Evolutionary conservation across 2,113 vertebrate species (phyloP), one percentile per base, ranked within the genome.

Genomic region (Ptilonorhynchus violaceus): DNA sequence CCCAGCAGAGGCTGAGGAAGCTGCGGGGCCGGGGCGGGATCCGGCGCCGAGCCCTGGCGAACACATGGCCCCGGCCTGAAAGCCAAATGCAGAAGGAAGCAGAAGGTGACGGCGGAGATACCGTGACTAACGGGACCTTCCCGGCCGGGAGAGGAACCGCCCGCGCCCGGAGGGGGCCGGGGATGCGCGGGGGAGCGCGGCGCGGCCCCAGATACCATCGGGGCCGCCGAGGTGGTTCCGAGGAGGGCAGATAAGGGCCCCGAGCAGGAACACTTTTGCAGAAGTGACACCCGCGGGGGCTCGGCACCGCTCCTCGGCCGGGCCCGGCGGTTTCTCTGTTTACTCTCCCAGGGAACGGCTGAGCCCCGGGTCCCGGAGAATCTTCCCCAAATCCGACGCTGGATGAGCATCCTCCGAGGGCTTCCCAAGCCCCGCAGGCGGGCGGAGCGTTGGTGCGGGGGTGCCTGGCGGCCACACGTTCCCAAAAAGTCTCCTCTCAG

Each of bases 71-170:
- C 77, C 60, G 6, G 79, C 72, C 95, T 69, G 52, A 72, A 82
- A 96, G 95, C 96, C 95, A 96, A 95, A 96, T 75, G 89, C 77
- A 96, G 95, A 94, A 97, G 96, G 96, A 97, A 97, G 90, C 95
- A 93, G 95, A 95, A 97, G 96, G 94, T 96, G 94, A 87, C 84
- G 52, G 89, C 10, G 55, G 42, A 86, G 91, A 95, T 96, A 91
- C 84, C 86, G 93, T 96, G 96, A 97, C 95, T 96, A 68, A 91
- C 11, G 77, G 95, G 93, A 72, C 47, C 91, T 86, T 67, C 84
- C 96, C 9, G 83, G 69, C 80, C 93, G 2, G 33, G 63, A 69
- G 91, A 73, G 96, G 96, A 96, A 95, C 93, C 46, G 84, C n/a
- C 89, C 42, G 50, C 13, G 83, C 86, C 94, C 23, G 3, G 92